Base-by-base conservation (phyloP, 2,797 vertebrate species). In the Alosa sapidissima region DNA sequence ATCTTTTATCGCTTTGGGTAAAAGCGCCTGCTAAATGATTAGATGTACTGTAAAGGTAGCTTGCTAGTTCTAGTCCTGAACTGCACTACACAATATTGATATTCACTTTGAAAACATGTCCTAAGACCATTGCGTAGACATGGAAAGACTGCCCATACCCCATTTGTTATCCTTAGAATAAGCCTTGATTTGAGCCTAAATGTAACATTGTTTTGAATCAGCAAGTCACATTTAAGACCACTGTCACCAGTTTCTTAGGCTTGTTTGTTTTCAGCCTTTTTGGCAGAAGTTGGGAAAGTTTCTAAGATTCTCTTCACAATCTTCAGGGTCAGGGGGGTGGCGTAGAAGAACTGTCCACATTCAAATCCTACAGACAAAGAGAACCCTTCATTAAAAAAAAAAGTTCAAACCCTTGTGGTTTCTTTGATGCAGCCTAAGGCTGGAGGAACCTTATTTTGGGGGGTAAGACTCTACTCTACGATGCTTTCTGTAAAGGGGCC, bases 401-500 rank as follows among this genome's bases (percentile, higher is more conserved):
- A 24, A 10, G 24, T 36, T 72, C 33, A 4, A 72, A 36, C 72
- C 41, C 19, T 78, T 47, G 5, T 72, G 72, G 14, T 16, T 19
- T 78, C 72, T 19, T 78, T 45, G 33, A 72, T 13, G 11, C 28
- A 72, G 14, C 36, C 33, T 36, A 72, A 72, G 58, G 58, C 58
- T 24, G 58, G 16, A 55, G n/a, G 58, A 62, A 62, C 58, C 58
- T 9, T 55, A 55, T 55, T 75, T 75, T 16, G 62, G 19, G 24
- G 65, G 11, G 10, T 45, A 19, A 78, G 72, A 78, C 41, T 47
- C 72, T 78, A 14, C 72, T 78, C 41, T 45, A 16, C 8, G 41
- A 78, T n/a, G 72, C 16, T 47, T 45, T 45, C 72, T 78, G 72
- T 78, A 78, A 78, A 78, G 36, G 72, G 36, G 72, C 72, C 72